Percentiles rank a stretch among this genome's conserved stretches.
Evolutionary conservation across 2,888 invertebrate genomes (phyloP).

Genomic region (Lottia scabra): DNA sequence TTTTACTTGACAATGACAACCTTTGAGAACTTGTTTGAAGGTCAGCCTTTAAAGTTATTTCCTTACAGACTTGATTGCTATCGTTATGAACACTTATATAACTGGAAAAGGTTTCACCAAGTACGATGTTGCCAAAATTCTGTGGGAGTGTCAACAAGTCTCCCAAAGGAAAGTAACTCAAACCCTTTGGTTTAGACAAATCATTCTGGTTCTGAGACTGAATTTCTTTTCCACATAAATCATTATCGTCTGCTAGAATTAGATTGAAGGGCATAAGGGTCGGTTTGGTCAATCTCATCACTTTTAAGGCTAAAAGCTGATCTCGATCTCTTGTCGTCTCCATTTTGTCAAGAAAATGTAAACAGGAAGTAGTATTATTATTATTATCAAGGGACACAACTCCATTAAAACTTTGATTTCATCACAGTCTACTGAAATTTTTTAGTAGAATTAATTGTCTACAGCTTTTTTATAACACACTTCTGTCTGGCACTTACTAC

Average conservation of each 20-base stretch:
- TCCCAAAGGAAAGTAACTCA: constrained; percentile 77
- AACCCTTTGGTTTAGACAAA: constrained; percentile 83
- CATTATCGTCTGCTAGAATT: constrained; percentile 83
- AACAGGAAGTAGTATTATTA: too few species aligned
- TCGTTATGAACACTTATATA: constrained; percentile 98
- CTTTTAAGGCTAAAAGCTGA: constrained; percentile 71
- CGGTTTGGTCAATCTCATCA: constrained; percentile 95
- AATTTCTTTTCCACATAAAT: constrained; percentile 85
- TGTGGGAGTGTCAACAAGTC: constrained; percentile 94
- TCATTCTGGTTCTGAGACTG: constrained; percentile 84
- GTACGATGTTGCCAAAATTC: constrained; percentile 96
- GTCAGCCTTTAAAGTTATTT: constrained; percentile 88
- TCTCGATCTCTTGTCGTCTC: constrained; percentile 57
- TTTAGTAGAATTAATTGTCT: too few species aligned
- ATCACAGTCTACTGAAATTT: too few species aligned
- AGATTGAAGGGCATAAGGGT: constrained; percentile 81
- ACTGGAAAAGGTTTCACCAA: constrained; percentile 98
- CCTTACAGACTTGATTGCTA: constrained; percentile 84
- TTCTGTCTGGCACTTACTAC: too few species aligned
- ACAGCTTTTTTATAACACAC: too few species aligned
- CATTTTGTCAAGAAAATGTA: constrained; percentile 40
- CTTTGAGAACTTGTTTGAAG: constrained; percentile 92
- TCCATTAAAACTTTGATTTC: too few species aligned
- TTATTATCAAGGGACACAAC: too few species aligned
- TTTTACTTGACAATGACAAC: constrained; percentile 80